These are phyloP conservation scores for Anagrus nilaparvatae DNA, from an alignment of 1,140 invertebrate species.

Conservation along the genomic window DNA sequence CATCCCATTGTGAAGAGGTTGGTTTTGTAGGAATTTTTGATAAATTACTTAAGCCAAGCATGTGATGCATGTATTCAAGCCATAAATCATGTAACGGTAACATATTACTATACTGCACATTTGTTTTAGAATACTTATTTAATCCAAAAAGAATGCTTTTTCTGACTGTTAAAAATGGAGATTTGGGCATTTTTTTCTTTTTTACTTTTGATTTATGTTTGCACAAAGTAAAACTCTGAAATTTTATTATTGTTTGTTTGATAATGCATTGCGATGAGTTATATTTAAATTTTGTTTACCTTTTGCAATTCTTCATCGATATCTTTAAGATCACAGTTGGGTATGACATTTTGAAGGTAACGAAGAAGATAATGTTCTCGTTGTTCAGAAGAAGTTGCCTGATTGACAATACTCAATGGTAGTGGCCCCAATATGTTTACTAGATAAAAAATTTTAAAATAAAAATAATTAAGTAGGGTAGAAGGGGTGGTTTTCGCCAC, in stretches of 20 bases:
- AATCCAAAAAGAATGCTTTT: slow-evolving; percentile 50
- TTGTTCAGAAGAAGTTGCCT: slow-evolving; percentile 24
- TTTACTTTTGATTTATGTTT: slow-evolving; percentile 38
- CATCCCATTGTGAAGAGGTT: slow-evolving; percentile 43
- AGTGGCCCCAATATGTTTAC: slow-evolving; percentile 28
- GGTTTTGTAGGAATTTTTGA: slow-evolving; percentile 23
- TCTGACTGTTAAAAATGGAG: slow-evolving; percentile 40
- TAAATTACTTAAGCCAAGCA: slow-evolving; percentile 28
- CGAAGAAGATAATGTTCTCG: slow-evolving; percentile 28
- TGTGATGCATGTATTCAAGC: slow-evolving; percentile 55
- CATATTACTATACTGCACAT: slow-evolving; percentile 52
- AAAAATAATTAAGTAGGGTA: no score
- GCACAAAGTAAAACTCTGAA: slow-evolving; percentile 30
- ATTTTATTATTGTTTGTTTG: neutral
- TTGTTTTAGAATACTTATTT: slow-evolving; percentile 43
- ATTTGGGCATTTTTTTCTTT: slow-evolving; percentile 36
- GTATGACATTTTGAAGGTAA: slow-evolving; percentile 31
- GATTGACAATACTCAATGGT: slow-evolving; percentile 21
- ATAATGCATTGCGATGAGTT: slow-evolving; percentile 7
- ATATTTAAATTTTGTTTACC: slow-evolving; percentile 20
- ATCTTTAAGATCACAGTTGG: slow-evolving; percentile 24
- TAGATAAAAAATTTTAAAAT: no score
- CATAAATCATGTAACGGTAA: slow-evolving; percentile 57
- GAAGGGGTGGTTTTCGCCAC: no score
- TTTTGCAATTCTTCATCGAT: slow-evolving; percentile 33